phyloP scores from a whole-genome alignment of 2,888 invertebrate species.

The Drosophila picticornis region DNA sequence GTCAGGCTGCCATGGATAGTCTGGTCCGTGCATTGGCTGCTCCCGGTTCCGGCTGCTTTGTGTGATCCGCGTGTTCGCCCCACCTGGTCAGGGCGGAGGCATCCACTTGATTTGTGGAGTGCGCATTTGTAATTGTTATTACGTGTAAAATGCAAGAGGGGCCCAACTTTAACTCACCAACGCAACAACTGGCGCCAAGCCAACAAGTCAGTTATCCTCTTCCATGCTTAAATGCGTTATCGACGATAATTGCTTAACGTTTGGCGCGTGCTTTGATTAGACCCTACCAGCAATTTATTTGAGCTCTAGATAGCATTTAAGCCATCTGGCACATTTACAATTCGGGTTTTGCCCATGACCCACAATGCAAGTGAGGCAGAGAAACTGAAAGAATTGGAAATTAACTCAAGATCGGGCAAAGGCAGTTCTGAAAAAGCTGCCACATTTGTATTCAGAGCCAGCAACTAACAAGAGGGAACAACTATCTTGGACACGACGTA shows the following conservation, averaged over 20 bases:
- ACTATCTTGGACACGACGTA: too few relatives aligned
- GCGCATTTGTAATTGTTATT: conserved; percentile 78
- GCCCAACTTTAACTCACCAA: conserved; percentile 29
- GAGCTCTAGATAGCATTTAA: neutral
- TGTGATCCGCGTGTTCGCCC: neutral
- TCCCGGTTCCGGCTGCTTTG: conserved; percentile 14
- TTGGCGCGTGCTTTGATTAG: conserved; percentile 63
- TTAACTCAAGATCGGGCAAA: neutral
- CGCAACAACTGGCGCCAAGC: neutral
- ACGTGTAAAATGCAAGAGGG: conserved; percentile 67
- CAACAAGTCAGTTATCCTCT: conserved; percentile 10
- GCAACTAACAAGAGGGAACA: too few relatives aligned
- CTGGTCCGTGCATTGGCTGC: conserved; percentile 8
- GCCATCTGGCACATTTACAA: neutral
- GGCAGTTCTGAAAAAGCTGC: neutral
- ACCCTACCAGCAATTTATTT: neutral
- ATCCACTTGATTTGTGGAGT: conserved; percentile 73
- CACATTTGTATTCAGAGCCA: too few relatives aligned
- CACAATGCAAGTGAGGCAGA: neutral
- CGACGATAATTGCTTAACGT: conserved; percentile 70
- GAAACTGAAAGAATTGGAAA: neutral
- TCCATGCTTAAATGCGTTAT: conserved; percentile 59
- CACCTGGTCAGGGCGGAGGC: conserved; percentile 25
- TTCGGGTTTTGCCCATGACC: neutral
- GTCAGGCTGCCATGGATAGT: conserved; percentile 30